These are phyloP conservation scores for Hestina assimilis DNA, from an alignment of 1,140 invertebrate species.

Conservation along the genomic window DNA sequence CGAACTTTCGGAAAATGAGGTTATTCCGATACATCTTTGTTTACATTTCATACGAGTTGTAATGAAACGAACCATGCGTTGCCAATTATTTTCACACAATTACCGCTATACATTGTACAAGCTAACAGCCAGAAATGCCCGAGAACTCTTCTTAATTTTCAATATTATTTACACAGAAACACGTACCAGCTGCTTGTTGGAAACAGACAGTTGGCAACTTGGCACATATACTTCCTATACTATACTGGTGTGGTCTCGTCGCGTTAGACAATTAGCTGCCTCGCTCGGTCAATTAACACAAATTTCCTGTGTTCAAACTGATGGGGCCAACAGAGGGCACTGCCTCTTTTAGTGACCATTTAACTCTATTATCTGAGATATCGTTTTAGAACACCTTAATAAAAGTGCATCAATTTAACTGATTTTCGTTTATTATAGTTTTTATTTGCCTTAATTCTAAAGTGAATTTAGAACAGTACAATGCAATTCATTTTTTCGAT, in stretches of 20 bases:
- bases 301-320: constrained; percentile 67
- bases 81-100: no score
- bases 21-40: no score
- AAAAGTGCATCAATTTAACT: neutral
- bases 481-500: no score
- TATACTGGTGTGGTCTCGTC: constrained; percentile 55
- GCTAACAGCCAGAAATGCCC: no score
- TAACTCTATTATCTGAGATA: constrained; percentile 23
- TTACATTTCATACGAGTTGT: no score
- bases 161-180: neutral
- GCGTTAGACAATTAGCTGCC: constrained; percentile 62
- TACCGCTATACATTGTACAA: no score
- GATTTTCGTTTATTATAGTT: no score
- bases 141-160: no score
- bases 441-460: no score
- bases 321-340: constrained; percentile 49
- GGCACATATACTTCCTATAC: constrained; percentile 9
- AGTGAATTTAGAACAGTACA: no score
- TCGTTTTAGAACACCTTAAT: constrained; percentile 10
- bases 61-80: no score
- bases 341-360: constrained; percentile 42
- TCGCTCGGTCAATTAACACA: constrained; percentile 65
- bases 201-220: neutral
- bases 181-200: neutral
- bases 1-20: no score